These are phyloP conservation scores for Palythoa grandis DNA, from an alignment of 92 coral and sea anemone genomes.

Conservation along the genomic window DNA sequence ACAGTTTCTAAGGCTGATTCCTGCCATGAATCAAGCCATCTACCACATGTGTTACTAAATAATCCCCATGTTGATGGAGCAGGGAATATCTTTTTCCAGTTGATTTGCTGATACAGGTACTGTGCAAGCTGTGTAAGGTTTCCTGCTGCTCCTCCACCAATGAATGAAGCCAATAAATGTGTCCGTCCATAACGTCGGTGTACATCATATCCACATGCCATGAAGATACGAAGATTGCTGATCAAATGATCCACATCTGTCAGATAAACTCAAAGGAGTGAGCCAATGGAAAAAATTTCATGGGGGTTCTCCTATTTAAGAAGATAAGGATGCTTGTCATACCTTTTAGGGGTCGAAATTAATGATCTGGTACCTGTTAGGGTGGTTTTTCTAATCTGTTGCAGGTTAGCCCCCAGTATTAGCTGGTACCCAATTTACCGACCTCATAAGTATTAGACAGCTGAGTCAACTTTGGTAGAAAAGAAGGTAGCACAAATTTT, in stretches of 20 bases:
- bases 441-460: too few species aligned
- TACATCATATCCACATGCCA: slow-evolving; percentile 75
- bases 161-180: slow-evolving; percentile 73
- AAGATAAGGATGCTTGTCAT: too few species aligned
- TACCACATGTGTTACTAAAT: slow-evolving; percentile 60
- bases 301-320: too few species aligned
- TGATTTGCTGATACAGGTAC: slow-evolving; percentile 68
- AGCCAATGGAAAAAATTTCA: not conserved
- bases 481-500: too few species aligned
- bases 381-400: too few species aligned
- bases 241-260: slow-evolving; percentile 77
- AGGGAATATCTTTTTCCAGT: slow-evolving; percentile 71
- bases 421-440: too few species aligned
- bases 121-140: slow-evolving; percentile 75
- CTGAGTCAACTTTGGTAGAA: too few species aligned
- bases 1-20: slow-evolving; percentile 53
- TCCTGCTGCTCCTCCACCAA: slow-evolving; percentile 93
- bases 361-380: too few species aligned
- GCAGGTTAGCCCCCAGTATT: too few species aligned
- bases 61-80: slow-evolving; percentile 69
- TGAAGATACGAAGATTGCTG: slow-evolving; percentile 77
- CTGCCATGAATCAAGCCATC: slow-evolving; percentile 64
- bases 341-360: too few species aligned
- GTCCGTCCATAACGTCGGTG: slow-evolving; percentile 79
- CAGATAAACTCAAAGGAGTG: not conserved